Conservation (phyloP, 2,797 vertebrate species). For the Trachops cirrhosus region DNA sequence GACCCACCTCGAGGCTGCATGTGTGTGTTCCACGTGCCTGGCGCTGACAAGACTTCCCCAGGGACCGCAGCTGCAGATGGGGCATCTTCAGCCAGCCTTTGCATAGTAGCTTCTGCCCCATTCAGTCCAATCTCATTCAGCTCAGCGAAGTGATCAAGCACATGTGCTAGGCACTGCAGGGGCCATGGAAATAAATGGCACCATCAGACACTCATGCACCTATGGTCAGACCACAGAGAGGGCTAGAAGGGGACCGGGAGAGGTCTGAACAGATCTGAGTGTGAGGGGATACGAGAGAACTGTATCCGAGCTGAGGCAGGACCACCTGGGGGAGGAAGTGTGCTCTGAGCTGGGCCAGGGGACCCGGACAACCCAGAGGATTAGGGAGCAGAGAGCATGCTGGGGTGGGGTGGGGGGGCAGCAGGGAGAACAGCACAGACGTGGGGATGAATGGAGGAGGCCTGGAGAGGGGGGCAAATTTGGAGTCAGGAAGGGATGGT, state of each 20-base stretch:
- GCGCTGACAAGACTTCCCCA: neutral
- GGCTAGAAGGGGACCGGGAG: neutral
- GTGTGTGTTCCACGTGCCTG: fast-evolving
- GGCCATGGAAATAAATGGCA: neutral
- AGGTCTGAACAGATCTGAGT: neutral
- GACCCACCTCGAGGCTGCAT: neutral
- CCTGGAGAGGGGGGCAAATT: neutral
- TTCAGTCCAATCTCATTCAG: neutral
- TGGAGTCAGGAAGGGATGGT: neutral
- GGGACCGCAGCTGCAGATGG: fast-evolving
- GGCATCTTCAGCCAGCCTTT: neutral
- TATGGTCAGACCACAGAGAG: neutral
- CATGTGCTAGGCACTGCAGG: neutral
- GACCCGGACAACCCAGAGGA: neutral
- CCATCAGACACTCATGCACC: neutral
- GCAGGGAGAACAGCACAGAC: neutral
- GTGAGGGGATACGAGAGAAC: neutral
- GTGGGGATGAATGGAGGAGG: neutral
- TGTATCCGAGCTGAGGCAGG: neutral
- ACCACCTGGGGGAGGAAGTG: neutral
- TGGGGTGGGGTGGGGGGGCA: fast-evolving
- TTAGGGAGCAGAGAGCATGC: neutral
- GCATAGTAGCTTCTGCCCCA: neutral
- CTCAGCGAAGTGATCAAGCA: neutral
- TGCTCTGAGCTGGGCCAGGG: neutral